Evolutionary conservation across 2,797 vertebrate genomes (phyloP).

Genomic region (Ctenopoma multispine): DNA sequence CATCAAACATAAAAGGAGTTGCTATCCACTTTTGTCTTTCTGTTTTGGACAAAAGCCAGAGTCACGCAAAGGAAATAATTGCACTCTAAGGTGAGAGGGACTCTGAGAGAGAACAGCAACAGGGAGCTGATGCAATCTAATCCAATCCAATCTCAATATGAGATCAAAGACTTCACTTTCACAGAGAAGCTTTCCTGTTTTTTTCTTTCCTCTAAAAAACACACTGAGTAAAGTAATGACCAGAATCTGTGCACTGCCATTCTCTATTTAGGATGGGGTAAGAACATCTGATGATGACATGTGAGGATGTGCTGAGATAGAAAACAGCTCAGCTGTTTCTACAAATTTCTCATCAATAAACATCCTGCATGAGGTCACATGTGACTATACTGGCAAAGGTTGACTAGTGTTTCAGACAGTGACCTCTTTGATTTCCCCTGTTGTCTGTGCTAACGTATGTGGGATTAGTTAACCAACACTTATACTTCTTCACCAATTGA

Average conservation of each 20-base stretch:
- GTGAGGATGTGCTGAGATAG: slow-evolving; percentile 21
- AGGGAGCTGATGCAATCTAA: slow-evolving; percentile 61
- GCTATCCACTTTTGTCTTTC: slow-evolving; percentile 53
- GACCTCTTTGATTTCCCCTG: slow-evolving; percentile 19
- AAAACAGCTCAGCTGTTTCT: slow-evolving; percentile 45
- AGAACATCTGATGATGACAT: slow-evolving; percentile 46
- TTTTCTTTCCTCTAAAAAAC: slow-evolving; percentile 48
- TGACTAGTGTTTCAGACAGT: slow-evolving; percentile 25
- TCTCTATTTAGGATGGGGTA: slow-evolving; percentile 31
- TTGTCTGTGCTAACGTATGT: slow-evolving; percentile 16
- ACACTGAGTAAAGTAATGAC: slow-evolving; percentile 33
- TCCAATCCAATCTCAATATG: slow-evolving; percentile 72
- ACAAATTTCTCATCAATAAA: slow-evolving; percentile 19
- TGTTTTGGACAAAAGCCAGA: slow-evolving; percentile 55
- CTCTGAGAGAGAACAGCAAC: slow-evolving; percentile 44
- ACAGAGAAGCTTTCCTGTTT: slow-evolving; percentile 54
- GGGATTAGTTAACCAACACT: slow-evolving; percentile 10
- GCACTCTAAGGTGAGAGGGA: slow-evolving; percentile 51
- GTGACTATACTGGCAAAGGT: slow-evolving; percentile 22
- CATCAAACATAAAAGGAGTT: slow-evolving; percentile 53
- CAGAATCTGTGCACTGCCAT: slow-evolving; percentile 19
- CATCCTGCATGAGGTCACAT: slow-evolving; percentile 27
- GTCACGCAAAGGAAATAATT: slow-evolving; percentile 50
- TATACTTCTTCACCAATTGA: slow-evolving; percentile 19
- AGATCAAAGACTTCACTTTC: slow-evolving; percentile 73